A percentile compares a stretch with the other conserved stretches of the same genome.
These are phyloP conservation scores for Pterostichus niger DNA, from an alignment of 2,888 invertebrate genomes.

Conservation along the genomic window DNA sequence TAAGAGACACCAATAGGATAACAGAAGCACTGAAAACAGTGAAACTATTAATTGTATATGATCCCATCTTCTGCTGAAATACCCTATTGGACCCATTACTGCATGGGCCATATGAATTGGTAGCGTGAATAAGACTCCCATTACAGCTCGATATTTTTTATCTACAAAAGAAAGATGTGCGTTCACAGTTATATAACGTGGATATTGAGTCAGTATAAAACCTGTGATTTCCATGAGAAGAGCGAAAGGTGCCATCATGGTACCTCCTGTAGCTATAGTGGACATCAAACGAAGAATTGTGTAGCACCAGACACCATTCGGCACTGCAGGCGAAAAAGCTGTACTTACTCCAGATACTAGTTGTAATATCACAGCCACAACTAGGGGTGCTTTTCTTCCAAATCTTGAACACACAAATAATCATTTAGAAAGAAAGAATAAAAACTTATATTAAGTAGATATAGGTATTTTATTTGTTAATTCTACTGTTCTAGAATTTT, in stretches of 20 bases:
- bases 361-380: conserved; percentile 84
- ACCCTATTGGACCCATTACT: conserved; percentile 33
- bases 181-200: too few species aligned
- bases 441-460: too few species aligned
- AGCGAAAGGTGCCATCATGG: conserved; percentile 86
- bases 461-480: too few species aligned
- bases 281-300: conserved; percentile 82
- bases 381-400: conserved; percentile 84
- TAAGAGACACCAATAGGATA: conserved; percentile 80
- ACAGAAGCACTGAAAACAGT: conserved; percentile 82
- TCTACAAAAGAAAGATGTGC: conserved; percentile 17
- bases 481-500: too few species aligned
- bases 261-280: conserved; percentile 87
- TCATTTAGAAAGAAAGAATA: too few species aligned
- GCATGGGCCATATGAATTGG: conserved; percentile 45
- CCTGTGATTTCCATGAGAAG: conserved; percentile 82
- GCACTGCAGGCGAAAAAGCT: conserved; percentile 80
- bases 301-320: conserved; percentile 77
- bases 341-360: conserved; percentile 83
- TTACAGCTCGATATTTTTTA: conserved; percentile 38
- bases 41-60: conserved; percentile 83
- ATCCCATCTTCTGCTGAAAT: conserved; percentile 83
- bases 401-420: conserved; percentile 77
- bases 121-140: conserved; percentile 40
- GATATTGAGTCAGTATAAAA: background rate